Evolutionary conservation across 2,888 invertebrate species (phyloP), one percentile per base, ranked within the genome.

Genomic region (Branchipolynoe longqiensis): DNA sequence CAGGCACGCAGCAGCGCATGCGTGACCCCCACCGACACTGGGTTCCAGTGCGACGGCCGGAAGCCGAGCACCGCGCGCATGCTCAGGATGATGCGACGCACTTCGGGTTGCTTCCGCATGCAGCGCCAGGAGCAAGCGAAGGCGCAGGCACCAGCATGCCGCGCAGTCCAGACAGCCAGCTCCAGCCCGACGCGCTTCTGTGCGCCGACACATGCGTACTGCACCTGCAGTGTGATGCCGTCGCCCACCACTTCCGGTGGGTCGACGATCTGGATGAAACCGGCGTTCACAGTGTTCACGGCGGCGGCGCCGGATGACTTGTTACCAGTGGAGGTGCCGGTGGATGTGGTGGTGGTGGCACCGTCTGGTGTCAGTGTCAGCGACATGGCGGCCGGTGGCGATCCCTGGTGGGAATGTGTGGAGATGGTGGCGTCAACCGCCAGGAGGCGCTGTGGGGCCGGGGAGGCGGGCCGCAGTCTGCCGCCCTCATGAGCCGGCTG

Each of bases 31-130:
- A 87, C 69, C 0, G 87, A 83, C 25, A 54, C 58, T 22, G 40
- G 69, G 58, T 87, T 85, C 41, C 40, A 62, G 36, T 59, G 62
- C 4, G 83, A 69, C 6, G 87, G 87, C 2, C 56, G 64, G 74
- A 69, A 87, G n/a, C 69, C 48, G 3, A 87, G 14, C 14, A 83
- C 74, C 18, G 38, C n/a, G n/a, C 82, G 73, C 28, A 85, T 33
- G 28, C 58, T 31, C 1, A 86, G 25, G 0, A 41, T 73, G 12
- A 86, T 25, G 12, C 25, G 48, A 33, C 31, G 74, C 4, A 54
- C 58, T 38, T 78, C 78, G 78, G 48, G 48, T 41, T 25, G 14
- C 3, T 25, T 41, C 14, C 28, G 54, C 3, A 48, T 54, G 28
- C 78, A 78, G 78, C 28, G 25, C 78, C 78, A 78, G 25, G 25